Evolutionary conservation across 2,797 vertebrate genomes (phyloP).

Genomic region (Lutjanus argentimaculatus): DNA sequence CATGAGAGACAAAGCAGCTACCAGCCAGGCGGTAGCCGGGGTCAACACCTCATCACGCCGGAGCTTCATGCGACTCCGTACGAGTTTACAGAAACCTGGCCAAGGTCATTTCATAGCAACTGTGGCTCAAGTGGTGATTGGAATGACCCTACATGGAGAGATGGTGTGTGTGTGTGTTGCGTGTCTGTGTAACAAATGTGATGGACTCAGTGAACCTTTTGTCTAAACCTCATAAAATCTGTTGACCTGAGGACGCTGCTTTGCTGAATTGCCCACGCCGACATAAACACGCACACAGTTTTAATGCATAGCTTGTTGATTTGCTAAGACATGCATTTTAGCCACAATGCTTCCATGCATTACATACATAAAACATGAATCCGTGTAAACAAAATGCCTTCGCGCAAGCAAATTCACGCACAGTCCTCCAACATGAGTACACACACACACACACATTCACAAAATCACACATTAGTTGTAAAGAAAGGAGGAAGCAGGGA

Average conservation of each 20-base stretch:
- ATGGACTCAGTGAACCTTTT: conserved; percentile 53
- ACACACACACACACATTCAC: conserved; percentile 28
- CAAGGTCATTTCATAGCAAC: conserved; percentile 54
- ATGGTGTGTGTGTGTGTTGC: conserved; percentile 6
- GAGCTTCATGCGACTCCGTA: conserved; percentile 28
- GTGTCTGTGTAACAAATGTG: conserved; percentile 32
- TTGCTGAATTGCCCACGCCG: conserved; percentile 18
- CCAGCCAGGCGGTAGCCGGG: conserved; percentile 10
- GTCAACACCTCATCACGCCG: conserved; percentile 54
- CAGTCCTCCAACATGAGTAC: conserved; percentile 9
- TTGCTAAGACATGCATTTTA: conserved; percentile 26
- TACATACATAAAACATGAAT: conserved; percentile 68
- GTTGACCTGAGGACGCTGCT: conserved; percentile 51
- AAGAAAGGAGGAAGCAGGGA: conserved; percentile 11
- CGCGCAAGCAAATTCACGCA: conserved; percentile 3
- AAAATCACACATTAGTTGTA: conserved; percentile 21
- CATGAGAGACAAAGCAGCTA: conserved; percentile 35
- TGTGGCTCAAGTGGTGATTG: conserved; percentile 55
- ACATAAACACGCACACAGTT: conserved; percentile 7
- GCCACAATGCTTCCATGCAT: conserved; percentile 20
- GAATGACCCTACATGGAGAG: conserved; percentile 33
- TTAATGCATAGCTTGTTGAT: conserved; percentile 40
- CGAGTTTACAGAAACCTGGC: conserved; percentile 12
- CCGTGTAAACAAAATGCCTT: conserved; percentile 48
- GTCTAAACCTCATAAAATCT: conserved; percentile 59